These are phyloP conservation scores for Callipepla squamata DNA, from an alignment of 2,113 vertebrate species.

Conservation along the genomic window DNA sequence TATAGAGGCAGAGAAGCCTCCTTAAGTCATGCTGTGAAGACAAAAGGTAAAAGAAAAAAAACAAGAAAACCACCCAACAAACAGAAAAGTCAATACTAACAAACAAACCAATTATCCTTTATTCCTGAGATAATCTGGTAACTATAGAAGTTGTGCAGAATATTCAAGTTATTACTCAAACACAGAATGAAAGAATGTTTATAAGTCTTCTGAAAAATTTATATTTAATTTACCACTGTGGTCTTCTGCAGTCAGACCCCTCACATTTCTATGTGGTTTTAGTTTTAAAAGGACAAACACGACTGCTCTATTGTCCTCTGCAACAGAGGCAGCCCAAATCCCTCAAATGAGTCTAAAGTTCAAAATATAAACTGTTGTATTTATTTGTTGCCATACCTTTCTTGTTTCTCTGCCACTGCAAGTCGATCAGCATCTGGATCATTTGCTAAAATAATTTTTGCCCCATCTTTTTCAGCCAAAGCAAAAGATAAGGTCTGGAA, in stretches of 20 bases:
- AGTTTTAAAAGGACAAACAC: background rate
- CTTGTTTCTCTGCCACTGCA: conserved; percentile 92
- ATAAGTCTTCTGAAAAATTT: background rate
- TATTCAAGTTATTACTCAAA: background rate
- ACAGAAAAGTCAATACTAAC: background rate
- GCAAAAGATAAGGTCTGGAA: conserved; percentile 92
- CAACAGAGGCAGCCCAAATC: background rate
- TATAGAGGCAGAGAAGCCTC: background rate
- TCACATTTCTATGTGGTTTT: background rate
- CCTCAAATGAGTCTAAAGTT: background rate
- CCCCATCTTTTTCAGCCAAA: conserved; percentile 90
- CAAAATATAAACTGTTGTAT: background rate
- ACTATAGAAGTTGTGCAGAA: background rate
- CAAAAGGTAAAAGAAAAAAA: background rate
- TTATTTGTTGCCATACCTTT: conserved; percentile 77
- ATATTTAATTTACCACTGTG: background rate
- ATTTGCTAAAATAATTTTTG: conserved; percentile 90
- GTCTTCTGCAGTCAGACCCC: background rate
- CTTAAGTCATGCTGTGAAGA: background rate
- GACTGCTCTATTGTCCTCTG: background rate
- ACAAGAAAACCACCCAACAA: background rate
- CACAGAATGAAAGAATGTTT: background rate
- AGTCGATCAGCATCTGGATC: conserved; percentile 97
- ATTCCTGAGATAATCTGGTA: background rate
- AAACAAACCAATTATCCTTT: background rate